Evolutionary conservation across 92 coral and sea anemone species (phyloP).

Genomic region (Montipora capitata): DNA sequence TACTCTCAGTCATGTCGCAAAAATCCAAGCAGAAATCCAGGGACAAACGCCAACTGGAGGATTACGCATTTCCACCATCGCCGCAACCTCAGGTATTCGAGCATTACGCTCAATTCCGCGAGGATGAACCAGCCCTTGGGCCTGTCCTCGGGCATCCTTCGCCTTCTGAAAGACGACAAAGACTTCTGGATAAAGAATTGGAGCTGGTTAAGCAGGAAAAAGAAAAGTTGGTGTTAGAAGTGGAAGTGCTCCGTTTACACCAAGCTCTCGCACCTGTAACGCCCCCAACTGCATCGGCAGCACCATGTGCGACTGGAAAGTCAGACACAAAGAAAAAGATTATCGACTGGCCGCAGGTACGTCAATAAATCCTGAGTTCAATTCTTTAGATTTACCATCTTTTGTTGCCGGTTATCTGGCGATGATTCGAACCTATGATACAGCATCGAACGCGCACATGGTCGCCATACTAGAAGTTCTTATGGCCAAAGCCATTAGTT

Average conservation of each 20-base stretch:
- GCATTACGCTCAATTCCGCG: not conserved
- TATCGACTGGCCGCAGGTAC: not conserved
- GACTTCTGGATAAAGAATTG: not conserved
- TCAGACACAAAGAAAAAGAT: not conserved
- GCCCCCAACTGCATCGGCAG: not conserved
- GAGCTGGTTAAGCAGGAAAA: not conserved
- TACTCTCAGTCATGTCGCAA: slow-evolving; percentile 17
- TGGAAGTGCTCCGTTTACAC: not conserved
- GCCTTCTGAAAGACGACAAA: not conserved
- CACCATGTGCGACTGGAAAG: not conserved
- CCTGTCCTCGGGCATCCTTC: not conserved
- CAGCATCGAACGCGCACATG: slow-evolving; percentile 3
- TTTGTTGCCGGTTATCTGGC: slow-evolving; percentile 37
- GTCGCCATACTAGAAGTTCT: slow-evolving; percentile 32
- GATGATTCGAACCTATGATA: slow-evolving; percentile 26
- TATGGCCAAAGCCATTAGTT: too few relatives aligned
- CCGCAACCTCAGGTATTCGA: not conserved
- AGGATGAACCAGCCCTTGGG: not conserved
- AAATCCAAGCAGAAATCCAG: slow-evolving; percentile 14
- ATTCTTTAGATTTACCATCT: not conserved
- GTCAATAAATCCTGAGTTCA: not conserved
- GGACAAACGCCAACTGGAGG: not conserved
- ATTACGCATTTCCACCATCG: slow-evolving; percentile 18
- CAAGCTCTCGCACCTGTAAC: not conserved
- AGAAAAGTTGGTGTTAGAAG: slow-evolving; percentile 3